Base-by-base conservation (phyloP, 37 sponge, comb jelly and placozoan species). In the Diacarnus erythraeanus region DNA sequence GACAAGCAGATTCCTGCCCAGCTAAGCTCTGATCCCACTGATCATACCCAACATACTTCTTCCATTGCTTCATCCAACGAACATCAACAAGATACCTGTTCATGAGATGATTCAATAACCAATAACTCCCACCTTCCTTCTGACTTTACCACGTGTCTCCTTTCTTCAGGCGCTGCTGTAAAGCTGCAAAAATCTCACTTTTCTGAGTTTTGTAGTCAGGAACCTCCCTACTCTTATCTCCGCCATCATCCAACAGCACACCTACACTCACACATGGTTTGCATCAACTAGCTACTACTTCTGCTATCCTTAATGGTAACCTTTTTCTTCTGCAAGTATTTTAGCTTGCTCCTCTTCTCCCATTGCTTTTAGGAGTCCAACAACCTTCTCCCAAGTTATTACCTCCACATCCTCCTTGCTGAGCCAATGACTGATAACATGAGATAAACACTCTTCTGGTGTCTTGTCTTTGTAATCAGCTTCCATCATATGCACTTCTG, bases 51-150 rank as follows among this genome's bases (percentile, higher is more conserved):
- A 90, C 88, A 41, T 87, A 96, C 72, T 88, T 88, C 91, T 96
- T 96, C 97, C 97, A 96, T 74, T 90, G 88, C 77, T 93, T 96
- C 82, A 96, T 72, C 97, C 97, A 96, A 23, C 84, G 68, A 36
- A 87, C 79, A 57, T 93, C 91, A 34, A 93, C 76, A 59, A 96
- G 75, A 37, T 64, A 82, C 82, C 82, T 82, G 61, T 47, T 25
- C 31, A 25, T 63, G 64, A 63, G 31, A 23, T 63, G 64, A n/a
- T 63, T 23, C 5, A 15, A 23, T 63, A 30, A 63, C 18, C 64
- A 63, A 12, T 63, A 8, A 47, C 12, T 6, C 51, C 6, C 51
- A 47, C 10, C 51, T 47, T n/a, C n/a, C n/a, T 5, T 72, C 2
- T 8, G 73, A 22, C 0, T 85, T 66, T 47, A 92, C 92, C 92